Base-by-base conservation (phyloP, 2,888 invertebrate species). In the Macaria liturata region DNA sequence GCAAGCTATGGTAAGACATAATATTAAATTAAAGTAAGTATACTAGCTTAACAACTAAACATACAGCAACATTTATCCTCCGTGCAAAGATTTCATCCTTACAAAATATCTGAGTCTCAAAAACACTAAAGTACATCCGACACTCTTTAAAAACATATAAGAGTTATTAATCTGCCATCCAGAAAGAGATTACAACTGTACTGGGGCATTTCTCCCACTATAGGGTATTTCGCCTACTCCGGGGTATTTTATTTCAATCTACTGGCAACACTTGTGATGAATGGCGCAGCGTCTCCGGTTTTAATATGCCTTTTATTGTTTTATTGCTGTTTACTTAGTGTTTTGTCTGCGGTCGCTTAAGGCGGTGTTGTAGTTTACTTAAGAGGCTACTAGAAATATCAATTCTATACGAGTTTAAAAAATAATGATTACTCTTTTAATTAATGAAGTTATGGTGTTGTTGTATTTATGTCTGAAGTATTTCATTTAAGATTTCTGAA, bases 221-320 rank as follows among this genome's bases (percentile, higher is more conserved):
- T 20, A 46, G 48, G 48, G 60, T 53, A 58, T 53, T 39, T 50
- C 46, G 6, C 48, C 47, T 31, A 47, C 37, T 42, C n/a, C 31
- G 32, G 62, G 70, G 67, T 67, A 77, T 78, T 73, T 80, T 79
- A 79, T 81, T 78, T 76, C 78, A 74, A 79, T 78, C 73, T 74
- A 64, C 65, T 67, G 78, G 80, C 72, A 78, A 76, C 80, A 79
- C 61, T 80, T 81, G 81, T 80, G 80, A 80, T 74, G 76, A 81
- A 81, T 80, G 76, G 69, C 59, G 46, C 66, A 61, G 60, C 70
- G 68, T 39, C 56, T 63, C 61, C 62, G 69, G 67, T 74, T 75
- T 76, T 77, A 76, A 77, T 77, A 76, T 77, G 71, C 62, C 66
- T 75, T 51, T 51, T 45, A 51, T 51, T 45, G 4, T 77, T 77